Percentiles rank a stretch among this genome's conserved stretches.
Conservation (phyloP, 2,113 vertebrate genomes). For the Cyrtonyx montezumae region DNA sequence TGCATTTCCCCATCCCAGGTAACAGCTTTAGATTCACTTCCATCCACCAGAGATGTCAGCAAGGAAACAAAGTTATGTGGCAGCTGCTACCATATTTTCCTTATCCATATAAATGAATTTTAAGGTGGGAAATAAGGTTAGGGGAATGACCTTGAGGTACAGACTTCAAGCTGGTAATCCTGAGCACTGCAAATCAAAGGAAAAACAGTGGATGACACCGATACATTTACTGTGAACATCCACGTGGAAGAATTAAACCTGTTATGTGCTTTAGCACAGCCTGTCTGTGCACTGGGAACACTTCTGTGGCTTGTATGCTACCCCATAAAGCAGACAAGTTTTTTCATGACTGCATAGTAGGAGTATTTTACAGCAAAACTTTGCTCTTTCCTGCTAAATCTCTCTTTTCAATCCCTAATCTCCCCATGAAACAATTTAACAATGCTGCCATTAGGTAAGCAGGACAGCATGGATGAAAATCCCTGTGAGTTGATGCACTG, state of each 20-base stretch:
- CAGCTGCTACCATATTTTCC: constrained; percentile 48
- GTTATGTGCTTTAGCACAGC: neutral
- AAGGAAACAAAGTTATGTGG: constrained; percentile 48
- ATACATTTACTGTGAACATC: neutral
- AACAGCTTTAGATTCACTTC: constrained; percentile 52
- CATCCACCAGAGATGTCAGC: constrained; percentile 30
- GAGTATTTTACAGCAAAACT: constrained; percentile 64
- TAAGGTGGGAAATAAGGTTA: constrained; percentile 54
- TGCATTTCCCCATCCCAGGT: neutral
- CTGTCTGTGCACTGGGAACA: neutral
- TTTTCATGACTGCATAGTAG: constrained; percentile 37
- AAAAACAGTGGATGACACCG: neutral
- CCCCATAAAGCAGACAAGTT: constrained; percentile 32
- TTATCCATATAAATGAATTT: constrained; percentile 65
- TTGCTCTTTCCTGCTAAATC: constrained; percentile 67
- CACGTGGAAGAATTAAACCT: neutral
- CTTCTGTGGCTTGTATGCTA: neutral
- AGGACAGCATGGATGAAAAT: constrained; percentile 62
- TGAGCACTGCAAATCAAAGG: neutral
- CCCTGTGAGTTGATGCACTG: constrained; percentile 48
- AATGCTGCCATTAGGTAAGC: constrained; percentile 68
- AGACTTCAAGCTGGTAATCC: neutral
- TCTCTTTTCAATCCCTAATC: constrained; percentile 65
- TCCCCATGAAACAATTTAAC: constrained; percentile 56
- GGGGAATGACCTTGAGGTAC: constrained; percentile 43